Conservation (phyloP, 2,797 vertebrate genomes). For the Pipistrellus pipistrellus region DNA sequence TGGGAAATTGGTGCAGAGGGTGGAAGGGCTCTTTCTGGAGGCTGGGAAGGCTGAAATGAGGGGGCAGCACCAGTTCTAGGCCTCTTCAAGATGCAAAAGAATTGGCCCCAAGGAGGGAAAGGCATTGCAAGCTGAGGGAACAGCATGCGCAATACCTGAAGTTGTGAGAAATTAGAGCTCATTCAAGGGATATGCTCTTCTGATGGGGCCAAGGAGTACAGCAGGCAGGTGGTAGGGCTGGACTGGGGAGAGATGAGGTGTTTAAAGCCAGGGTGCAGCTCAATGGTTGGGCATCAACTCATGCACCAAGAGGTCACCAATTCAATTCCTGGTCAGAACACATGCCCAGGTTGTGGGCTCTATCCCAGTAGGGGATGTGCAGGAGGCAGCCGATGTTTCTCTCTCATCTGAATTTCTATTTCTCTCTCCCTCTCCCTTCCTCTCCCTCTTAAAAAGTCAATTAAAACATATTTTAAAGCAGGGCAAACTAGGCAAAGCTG, state of each 20-base stretch:
- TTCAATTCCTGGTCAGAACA: not conserved
- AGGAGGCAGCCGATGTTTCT: not conserved
- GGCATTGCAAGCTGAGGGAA: not conserved
- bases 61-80: not conserved
- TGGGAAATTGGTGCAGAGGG: not conserved
- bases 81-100: not conserved
- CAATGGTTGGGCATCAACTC: not conserved
- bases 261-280: not conserved
- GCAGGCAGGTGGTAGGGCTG: fast-evolving
- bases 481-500: not conserved
- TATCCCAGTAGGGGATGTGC: not conserved
- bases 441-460: not conserved
- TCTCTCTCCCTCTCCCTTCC: not conserved
- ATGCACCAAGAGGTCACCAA: not conserved
- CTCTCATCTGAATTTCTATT: not conserved
- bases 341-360: not conserved
- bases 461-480: not conserved
- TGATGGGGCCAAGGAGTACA: no score
- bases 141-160: not conserved
- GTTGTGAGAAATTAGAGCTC: no score
- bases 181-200: not conserved
- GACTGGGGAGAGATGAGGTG: not conserved
- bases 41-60: not conserved
- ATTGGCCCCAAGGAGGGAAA: not conserved
- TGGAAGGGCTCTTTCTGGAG: not conserved